A percentile compares a stretch with the other conserved stretches of the same genome.
These are phyloP conservation scores for Elephas maximus DNA, from an alignment of 2,113 vertebrate genomes.

Conservation along the genomic window DNA sequence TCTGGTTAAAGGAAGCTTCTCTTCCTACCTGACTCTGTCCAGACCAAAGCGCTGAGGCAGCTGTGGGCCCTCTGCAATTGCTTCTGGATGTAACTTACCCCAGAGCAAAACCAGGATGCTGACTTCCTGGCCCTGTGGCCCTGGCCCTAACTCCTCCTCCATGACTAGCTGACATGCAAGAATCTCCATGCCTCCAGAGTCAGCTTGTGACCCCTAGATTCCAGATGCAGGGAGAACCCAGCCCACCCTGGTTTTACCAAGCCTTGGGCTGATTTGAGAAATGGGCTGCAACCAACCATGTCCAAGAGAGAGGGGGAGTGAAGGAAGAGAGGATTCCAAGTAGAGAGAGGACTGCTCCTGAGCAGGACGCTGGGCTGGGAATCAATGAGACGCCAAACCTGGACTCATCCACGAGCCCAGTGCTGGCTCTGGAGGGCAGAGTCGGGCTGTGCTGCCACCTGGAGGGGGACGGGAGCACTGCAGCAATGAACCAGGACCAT, in stretches of 20 bases:
- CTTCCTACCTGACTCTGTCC: not conserved
- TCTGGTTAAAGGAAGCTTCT: not conserved
- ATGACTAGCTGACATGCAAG: not conserved
- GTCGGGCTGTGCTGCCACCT: constrained; percentile 77
- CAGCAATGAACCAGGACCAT: constrained; percentile 25
- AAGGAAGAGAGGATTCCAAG: not conserved
- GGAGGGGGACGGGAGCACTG: constrained; percentile 45
- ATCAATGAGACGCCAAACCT: not conserved
- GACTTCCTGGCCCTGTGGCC: not conserved
- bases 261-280: not conserved
- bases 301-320: not conserved
- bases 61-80: not conserved
- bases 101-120: not conserved
- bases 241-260: not conserved
- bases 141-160: not conserved
- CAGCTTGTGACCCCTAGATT: fast-evolving
- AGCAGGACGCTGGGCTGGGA: not conserved
- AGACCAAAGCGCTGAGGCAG: not conserved
- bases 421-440: not conserved
- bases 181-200: not conserved
- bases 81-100: constrained; percentile 10
- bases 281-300: not conserved
- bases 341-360: constrained; percentile 11
- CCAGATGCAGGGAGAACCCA: not conserved
- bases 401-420: not conserved